Percentiles rank a stretch among this genome's conserved stretches.
Conservation (phyloP, 2,888 invertebrate species). For the Polia nebulosa region DNA sequence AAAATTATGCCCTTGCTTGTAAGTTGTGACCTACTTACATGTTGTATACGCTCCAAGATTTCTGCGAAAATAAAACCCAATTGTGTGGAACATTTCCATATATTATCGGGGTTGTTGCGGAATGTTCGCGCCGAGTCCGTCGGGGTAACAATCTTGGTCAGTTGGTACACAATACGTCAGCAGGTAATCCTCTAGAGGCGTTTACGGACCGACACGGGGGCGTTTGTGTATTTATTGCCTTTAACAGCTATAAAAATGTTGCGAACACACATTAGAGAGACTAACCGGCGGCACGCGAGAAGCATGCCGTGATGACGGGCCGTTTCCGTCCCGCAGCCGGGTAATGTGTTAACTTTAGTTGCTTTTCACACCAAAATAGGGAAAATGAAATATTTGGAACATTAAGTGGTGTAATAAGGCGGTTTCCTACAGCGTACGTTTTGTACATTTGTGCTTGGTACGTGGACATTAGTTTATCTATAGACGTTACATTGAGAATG, state of each 20-base stretch:
- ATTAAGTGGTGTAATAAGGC: constrained; percentile 54
- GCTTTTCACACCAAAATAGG: constrained; percentile 64
- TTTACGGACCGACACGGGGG: constrained; percentile 55
- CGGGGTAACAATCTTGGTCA: constrained; percentile 66
- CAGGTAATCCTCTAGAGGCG: constrained; percentile 71
- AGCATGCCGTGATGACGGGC: constrained; percentile 77
- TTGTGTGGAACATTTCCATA: constrained; percentile 51
- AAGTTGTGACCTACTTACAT: constrained; percentile 49
- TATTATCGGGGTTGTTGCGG: constrained; percentile 35
- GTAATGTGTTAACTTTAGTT: constrained; percentile 68
- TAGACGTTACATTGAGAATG: constrained; percentile 25
- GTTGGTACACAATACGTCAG: constrained; percentile 73
- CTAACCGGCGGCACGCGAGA: constrained; percentile 82
- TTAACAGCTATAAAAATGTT: constrained; percentile 84
- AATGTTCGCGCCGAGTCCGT: constrained; percentile 37
- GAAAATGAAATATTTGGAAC: constrained; percentile 66
- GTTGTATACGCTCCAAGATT: constrained; percentile 37
- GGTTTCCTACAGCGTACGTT: constrained; percentile 10
- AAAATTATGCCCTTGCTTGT: constrained; percentile 45
- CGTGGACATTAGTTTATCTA: constrained; percentile 23
- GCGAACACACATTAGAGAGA: constrained; percentile 84
- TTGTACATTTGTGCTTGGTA: constrained; percentile 16
- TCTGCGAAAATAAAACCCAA: constrained; percentile 44
- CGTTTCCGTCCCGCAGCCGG: constrained; percentile 60
- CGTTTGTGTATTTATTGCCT: constrained; percentile 79